Evolutionary conservation across 2,888 invertebrate genomes (phyloP).

Genomic region (Gnatocerus cornutus): DNA sequence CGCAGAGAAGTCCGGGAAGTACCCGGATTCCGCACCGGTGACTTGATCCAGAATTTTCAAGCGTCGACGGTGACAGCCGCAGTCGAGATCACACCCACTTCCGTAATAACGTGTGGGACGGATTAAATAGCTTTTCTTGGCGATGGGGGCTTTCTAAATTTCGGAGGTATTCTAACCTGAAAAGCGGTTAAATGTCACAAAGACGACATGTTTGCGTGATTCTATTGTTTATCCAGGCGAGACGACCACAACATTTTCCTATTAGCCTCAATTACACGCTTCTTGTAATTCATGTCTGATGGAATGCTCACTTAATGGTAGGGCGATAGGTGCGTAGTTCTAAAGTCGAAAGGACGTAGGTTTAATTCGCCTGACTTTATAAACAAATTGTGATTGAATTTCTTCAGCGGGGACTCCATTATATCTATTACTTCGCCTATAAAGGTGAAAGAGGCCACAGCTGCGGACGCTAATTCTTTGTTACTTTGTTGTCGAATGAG

Average conservation of each 20-base stretch:
- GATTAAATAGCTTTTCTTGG: constrained; percentile 37
- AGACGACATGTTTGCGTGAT: constrained; percentile 42
- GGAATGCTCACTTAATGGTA: constrained; percentile 35
- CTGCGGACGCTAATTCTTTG: too few relatives aligned
- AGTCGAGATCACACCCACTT: constrained; percentile 54
- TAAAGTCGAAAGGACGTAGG: constrained; percentile 2
- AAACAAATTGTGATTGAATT: too few relatives aligned
- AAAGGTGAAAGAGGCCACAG: too few relatives aligned
- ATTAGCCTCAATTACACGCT: constrained; percentile 55
- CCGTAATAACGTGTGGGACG: constrained; percentile 52
- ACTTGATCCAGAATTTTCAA: constrained; percentile 5
- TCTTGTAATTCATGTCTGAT: constrained; percentile 46
- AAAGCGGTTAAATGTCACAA: neutral
- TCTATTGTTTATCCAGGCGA: constrained; percentile 52
- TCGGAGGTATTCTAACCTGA: too few relatives aligned
- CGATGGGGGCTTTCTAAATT: constrained; percentile 25
- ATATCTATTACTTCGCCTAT: too few relatives aligned
- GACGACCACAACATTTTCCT: constrained; percentile 54
- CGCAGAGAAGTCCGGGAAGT: neutral
- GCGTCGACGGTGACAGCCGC: constrained; percentile 44
- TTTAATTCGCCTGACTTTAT: neutral
- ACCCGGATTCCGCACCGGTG: neutral
- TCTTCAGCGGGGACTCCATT: too few relatives aligned
- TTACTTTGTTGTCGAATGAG: too few relatives aligned
- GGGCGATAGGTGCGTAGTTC: neutral